These are phyloP conservation scores for Leptopilina drosophilae DNA, from an alignment of 2,888 invertebrate species.

Conservation along the genomic window DNA sequence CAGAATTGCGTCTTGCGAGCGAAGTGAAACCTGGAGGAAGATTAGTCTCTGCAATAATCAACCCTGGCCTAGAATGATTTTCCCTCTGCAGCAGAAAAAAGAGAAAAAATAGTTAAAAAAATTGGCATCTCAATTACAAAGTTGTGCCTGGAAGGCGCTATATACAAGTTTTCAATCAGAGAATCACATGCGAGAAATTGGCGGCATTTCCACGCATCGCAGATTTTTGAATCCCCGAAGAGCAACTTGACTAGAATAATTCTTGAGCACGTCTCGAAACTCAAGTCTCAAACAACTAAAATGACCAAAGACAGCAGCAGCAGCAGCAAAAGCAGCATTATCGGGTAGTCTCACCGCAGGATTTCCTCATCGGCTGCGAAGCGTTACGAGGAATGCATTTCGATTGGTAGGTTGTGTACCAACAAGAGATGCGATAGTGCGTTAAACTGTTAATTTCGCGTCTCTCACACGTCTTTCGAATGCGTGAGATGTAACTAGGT, in stretches of 20 bases:
- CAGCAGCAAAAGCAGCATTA: neutral
- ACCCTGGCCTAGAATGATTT: constrained; percentile 18
- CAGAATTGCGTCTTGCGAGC: too few species aligned
- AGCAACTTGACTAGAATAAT: neutral
- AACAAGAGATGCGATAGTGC: constrained; percentile 53
- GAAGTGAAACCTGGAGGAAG: too few species aligned
- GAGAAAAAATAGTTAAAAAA: neutral
- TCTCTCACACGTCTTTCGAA: constrained; percentile 30
- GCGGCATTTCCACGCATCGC: neutral
- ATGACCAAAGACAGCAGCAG: constrained; percentile 15
- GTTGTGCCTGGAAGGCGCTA: neutral
- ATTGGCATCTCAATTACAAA: constrained; percentile 25
- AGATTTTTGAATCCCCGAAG: constrained; percentile 10
- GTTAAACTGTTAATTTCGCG: constrained; percentile 56
- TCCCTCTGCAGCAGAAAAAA: neutral
- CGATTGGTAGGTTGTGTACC: constrained; percentile 44
- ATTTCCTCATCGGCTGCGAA: constrained; percentile 52
- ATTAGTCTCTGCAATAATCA: too few species aligned
- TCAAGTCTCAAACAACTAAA: constrained; percentile 2
- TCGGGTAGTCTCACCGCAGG: constrained; percentile 45
- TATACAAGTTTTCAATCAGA: constrained; percentile 6
- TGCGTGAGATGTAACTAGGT: constrained; percentile 29
- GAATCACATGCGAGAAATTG: constrained; percentile 6
- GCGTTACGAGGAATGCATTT: constrained; percentile 47
- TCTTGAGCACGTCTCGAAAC: constrained; percentile 8